Percentiles rank a stretch among this genome's conserved stretches.
These are phyloP conservation scores for Sminthopsis crassicaudata DNA, from an alignment of 2,113 vertebrate genomes.

Conservation along the genomic window DNA sequence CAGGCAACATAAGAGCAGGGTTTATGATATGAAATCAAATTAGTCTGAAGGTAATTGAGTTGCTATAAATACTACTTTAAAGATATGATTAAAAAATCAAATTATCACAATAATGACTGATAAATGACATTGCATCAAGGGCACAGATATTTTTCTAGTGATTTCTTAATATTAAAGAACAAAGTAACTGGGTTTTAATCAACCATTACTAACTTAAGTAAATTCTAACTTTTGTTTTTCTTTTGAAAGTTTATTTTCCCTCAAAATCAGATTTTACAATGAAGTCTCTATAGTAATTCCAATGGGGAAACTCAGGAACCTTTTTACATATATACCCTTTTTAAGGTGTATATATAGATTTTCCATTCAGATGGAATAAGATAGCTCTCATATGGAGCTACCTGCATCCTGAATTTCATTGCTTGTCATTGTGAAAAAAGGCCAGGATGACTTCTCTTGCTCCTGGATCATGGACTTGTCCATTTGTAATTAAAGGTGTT, in stretches of 20 bases:
- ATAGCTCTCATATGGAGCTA: neutral
- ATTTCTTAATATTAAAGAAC: slow-evolving; percentile 19
- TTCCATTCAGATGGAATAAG: neutral
- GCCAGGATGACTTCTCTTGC: neutral
- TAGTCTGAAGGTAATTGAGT: neutral
- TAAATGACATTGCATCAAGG: neutral
- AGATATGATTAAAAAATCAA: slow-evolving; percentile 42
- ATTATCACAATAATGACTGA: neutral
- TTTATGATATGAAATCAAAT: slow-evolving; percentile 18
- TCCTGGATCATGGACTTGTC: neutral
- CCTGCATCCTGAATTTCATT: neutral
- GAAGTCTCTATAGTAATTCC: neutral
- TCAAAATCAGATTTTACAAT: neutral
- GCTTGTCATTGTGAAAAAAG: neutral
- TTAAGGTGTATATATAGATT: neutral
- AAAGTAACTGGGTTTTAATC: slow-evolving; percentile 38
- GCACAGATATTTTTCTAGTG: slow-evolving; percentile 2
- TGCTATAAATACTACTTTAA: slow-evolving; percentile 29
- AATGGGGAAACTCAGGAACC: neutral
- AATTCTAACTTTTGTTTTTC: neutral
- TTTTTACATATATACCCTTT: neutral
- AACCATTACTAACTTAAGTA: slow-evolving; percentile 2
- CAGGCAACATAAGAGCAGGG: neutral
- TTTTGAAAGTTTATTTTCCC: slow-evolving; percentile 11
- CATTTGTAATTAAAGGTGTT: neutral